Percentiles rank a stretch among this genome's conserved stretches.
Evolutionary conservation across 2,113 vertebrate species (phyloP).

Genomic region (Hippocampus comes): DNA sequence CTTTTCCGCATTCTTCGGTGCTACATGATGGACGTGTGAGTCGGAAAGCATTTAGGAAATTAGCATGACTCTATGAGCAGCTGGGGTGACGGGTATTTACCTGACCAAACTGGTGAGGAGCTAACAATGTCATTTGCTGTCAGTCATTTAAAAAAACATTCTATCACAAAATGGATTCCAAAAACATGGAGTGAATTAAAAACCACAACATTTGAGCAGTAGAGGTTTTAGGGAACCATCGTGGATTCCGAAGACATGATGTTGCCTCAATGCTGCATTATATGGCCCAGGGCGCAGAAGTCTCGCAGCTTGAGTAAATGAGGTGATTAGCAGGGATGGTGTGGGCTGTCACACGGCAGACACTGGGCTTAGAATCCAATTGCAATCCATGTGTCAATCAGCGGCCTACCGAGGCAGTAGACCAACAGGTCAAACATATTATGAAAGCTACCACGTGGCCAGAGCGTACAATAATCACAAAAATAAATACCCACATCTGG

Average conservation of each 20-base stretch:
- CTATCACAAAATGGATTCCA: constrained; percentile 26
- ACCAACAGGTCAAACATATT: constrained; percentile 56
- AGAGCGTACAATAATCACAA: background rate
- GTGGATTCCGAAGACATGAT: constrained; percentile 3
- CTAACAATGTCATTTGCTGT: constrained; percentile 59
- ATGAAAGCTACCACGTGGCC: constrained; percentile 13
- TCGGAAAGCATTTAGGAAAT: constrained; percentile 55
- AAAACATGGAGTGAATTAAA: constrained; percentile 24
- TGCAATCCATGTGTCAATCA: constrained; percentile 64
- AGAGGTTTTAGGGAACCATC: background rate
- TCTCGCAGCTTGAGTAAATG: constrained; percentile 60
- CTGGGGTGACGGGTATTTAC: constrained; percentile 37
- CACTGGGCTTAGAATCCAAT: constrained; percentile 52
- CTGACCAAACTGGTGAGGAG: constrained; percentile 41
- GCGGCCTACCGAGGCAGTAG: constrained; percentile 46
- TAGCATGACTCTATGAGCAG: constrained; percentile 28
- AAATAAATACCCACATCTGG: background rate
- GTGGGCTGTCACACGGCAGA: constrained; percentile 62
- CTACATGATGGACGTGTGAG: constrained; percentile 17
- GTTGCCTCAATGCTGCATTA: constrained; percentile 31
- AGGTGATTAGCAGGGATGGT: constrained; percentile 66
- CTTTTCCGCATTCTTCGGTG: constrained; percentile 22
- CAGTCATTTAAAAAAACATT: constrained; percentile 31
- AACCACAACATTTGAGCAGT: constrained; percentile 13
- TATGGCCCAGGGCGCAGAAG: constrained; percentile 46